Evolutionary conservation across 2,113 vertebrate species (phyloP).

Genomic region (Lagopus muta): DNA sequence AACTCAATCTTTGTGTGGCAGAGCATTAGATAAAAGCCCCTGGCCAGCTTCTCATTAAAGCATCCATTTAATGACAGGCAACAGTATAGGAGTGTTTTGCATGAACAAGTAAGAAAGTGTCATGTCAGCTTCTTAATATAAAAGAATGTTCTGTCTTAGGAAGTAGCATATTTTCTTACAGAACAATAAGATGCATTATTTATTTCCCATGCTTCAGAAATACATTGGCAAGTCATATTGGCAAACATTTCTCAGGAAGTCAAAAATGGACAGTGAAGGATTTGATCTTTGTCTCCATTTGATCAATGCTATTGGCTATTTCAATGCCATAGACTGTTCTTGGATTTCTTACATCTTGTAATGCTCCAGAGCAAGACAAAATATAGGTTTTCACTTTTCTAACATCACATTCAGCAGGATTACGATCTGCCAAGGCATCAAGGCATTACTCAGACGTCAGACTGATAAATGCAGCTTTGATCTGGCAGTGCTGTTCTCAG

Average conservation of each 20-base stretch:
- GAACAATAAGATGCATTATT: conserved; percentile 22
- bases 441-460: not conserved
- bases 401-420: not conserved
- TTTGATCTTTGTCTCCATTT: conserved; percentile 19
- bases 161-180: not conserved
- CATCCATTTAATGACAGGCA: conserved; percentile 1
- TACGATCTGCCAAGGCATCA: not conserved
- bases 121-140: conserved; percentile 26
- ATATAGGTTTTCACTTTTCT: not conserved
- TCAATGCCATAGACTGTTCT: not conserved
- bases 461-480: not conserved
- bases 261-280: not conserved
- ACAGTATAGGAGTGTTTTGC: not conserved
- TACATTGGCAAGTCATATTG: not conserved
- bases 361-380: not conserved
- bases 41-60: conserved; percentile 3
- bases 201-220: conserved; percentile 1
- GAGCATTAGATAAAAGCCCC: not conserved
- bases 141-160: conserved; percentile 33
- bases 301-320: conserved; percentile 35
- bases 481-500: not conserved
- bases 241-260: conserved; percentile 16
- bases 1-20: not conserved
- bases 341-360: not conserved
- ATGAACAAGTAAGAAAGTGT: conserved; percentile 17